A percentile compares a stretch with the other conserved stretches of the same genome.
Conservation (phyloP, 2,797 vertebrate genomes). For the Phylloscopus collybita region DNA sequence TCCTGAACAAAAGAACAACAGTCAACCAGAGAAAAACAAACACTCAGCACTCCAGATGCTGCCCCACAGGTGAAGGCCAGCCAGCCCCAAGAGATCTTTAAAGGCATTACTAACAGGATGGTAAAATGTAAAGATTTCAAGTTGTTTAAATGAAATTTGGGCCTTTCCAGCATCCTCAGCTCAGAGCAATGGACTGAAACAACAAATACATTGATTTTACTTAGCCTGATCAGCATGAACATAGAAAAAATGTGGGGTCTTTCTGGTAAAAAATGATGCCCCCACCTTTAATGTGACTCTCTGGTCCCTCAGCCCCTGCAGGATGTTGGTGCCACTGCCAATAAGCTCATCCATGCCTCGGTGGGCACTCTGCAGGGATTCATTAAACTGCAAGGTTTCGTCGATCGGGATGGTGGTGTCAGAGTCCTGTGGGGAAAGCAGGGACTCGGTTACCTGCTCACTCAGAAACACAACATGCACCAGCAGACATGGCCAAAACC, state of each 20-base stretch:
- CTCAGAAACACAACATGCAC: not conserved
- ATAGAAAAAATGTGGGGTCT: not conserved
- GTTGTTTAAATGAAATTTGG: not conserved
- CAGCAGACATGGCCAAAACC: not conserved
- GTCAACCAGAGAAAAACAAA: not conserved
- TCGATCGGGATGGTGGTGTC: conserved; percentile 98
- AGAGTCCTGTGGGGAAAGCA: conserved; percentile 86
- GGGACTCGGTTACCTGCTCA: conserved; percentile 40
- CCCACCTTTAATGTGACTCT: conserved; percentile 93
- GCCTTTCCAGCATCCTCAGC: not conserved
- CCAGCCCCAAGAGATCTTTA: not conserved
- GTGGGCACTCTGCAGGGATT: conserved; percentile 91
- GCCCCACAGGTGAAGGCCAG: not conserved
- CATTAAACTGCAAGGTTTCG: conserved; percentile 92
- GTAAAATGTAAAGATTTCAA: not conserved
- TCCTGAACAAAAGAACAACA: not conserved
- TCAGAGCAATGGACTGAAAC: not conserved
- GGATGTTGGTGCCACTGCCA: conserved; percentile 91
- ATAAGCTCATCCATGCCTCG: conserved; percentile 93
- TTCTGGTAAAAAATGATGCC: conserved; percentile 26
- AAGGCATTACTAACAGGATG: not conserved
- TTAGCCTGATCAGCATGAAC: not conserved
- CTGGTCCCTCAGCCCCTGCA: conserved; percentile 92
- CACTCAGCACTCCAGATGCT: not conserved
- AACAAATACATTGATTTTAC: not conserved